phyloP scores from a whole-genome alignment of 2,113 vertebrate genomes.

The Ibidorhyncha struthersii region DNA sequence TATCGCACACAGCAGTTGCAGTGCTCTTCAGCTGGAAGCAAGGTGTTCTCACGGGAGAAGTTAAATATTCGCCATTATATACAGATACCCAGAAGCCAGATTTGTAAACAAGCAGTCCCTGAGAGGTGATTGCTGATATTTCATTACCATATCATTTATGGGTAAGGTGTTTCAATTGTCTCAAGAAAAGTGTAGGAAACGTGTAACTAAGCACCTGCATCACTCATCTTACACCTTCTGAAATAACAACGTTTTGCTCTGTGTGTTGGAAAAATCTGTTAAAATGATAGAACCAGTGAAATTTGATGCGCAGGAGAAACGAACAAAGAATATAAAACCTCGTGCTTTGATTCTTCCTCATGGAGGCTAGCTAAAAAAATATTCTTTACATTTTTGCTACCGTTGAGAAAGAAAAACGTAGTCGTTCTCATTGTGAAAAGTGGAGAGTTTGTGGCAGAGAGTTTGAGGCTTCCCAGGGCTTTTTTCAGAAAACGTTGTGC shows the following conservation, averaged over 20 bases:
- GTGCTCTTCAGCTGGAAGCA: constrained; percentile 4
- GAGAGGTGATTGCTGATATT: not conserved
- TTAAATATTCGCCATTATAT: not conserved
- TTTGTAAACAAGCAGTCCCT: not conserved
- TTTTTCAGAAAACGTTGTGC: not conserved
- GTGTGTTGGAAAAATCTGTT: not conserved
- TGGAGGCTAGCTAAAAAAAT: not conserved
- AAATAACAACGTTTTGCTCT: not conserved
- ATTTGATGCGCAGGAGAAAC: not conserved
- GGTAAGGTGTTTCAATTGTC: not conserved
- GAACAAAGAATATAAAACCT: not conserved
- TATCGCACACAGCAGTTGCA: not conserved
- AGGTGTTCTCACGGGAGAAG: not conserved
- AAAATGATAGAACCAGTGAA: not conserved
- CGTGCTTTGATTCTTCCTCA: not conserved
- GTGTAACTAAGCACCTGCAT: not conserved
- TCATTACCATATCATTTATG: not conserved
- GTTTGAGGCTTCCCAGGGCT: not conserved
- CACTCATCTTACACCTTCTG: not conserved
- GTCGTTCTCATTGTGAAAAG: not conserved
- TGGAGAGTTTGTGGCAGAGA: not conserved
- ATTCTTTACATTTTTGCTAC: not conserved
- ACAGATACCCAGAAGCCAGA: not conserved
- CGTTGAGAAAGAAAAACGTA: not conserved
- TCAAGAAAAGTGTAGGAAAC: not conserved